phyloP scores from a whole-genome alignment of 1,140 invertebrate genomes.

The Battus philenor region DNA sequence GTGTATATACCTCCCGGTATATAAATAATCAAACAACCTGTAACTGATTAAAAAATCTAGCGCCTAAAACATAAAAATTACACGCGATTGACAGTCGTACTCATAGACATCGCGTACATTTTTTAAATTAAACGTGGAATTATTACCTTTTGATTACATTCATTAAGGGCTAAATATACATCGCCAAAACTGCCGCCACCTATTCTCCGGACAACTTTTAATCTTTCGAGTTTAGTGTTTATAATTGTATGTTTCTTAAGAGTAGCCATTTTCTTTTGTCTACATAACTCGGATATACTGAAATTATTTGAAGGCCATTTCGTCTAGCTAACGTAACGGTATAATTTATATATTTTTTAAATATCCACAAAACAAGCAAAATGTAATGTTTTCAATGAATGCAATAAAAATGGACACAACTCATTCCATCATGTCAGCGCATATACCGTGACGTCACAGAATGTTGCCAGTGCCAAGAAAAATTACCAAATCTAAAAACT shows the following conservation, averaged over 20 bases:
- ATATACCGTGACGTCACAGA: conserved; percentile 60
- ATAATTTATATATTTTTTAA: conserved; percentile 47
- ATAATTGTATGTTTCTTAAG: conserved; percentile 84
- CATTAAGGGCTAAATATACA: conserved; percentile 98
- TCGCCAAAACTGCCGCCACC: conserved; percentile 99
- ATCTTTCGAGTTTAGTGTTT: conserved; percentile 94
- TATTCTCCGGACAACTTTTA: conserved; percentile 97
- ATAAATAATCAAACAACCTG: too few species aligned
- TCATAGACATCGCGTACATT: too few species aligned
- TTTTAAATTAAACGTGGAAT: too few species aligned
- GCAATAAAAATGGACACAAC: conserved; percentile 49
- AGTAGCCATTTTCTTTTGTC: conserved; percentile 71
- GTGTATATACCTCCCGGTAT: too few species aligned
- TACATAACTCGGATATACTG: conserved; percentile 62
- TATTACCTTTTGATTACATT: conserved; percentile 84
- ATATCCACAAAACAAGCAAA: conserved; percentile 46
- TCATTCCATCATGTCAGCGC: conserved; percentile 63
- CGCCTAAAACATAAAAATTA: too few species aligned
- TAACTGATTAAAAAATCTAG: too few species aligned
- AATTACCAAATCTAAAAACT: too few species aligned
- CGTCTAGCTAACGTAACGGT: conserved; percentile 43
- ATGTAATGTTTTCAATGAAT: conserved; percentile 46
- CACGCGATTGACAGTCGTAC: too few species aligned
- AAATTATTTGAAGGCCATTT: conserved; percentile 51
- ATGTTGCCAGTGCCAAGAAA: conserved; percentile 34